Conservation (phyloP, 2,888 invertebrate genomes). For the Lucinisca nassula region DNA sequence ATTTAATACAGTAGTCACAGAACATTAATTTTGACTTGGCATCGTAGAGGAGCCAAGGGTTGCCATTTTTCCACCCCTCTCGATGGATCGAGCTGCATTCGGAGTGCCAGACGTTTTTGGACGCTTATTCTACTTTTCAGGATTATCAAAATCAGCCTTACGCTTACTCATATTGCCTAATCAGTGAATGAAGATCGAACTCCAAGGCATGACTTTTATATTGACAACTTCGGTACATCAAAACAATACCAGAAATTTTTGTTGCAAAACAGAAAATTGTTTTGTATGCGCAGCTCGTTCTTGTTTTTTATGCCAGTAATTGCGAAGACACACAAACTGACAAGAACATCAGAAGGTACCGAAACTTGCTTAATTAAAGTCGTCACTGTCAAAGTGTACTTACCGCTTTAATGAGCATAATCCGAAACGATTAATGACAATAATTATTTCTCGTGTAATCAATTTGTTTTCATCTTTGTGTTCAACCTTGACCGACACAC, state of each 20-base stretch:
- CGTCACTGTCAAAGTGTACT: not conserved
- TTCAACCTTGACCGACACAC: not conserved
- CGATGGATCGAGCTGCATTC: no score
- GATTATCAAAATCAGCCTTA: not conserved
- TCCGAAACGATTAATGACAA: not conserved
- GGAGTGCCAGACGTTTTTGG: no score
- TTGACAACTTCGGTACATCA: not conserved
- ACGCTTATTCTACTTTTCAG: not conserved
- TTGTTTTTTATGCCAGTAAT: not conserved
- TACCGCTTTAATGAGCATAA: not conserved
- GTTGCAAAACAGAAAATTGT: not conserved
- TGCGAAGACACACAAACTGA: not conserved
- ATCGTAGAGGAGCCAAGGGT: not conserved
- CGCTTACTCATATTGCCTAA: not conserved
- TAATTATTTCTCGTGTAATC: not conserved
- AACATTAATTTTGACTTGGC: not conserved
- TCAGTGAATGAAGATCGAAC: not conserved
- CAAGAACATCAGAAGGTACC: not conserved
- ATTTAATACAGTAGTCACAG: not conserved
- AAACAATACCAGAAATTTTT: not conserved
- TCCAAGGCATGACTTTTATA: not conserved
- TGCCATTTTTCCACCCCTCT: not conserved
- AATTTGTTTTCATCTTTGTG: not conserved
- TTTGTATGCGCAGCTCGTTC: not conserved
- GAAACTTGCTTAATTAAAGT: not conserved